phyloP scores from a whole-genome alignment of 2,113 vertebrate species.

The Chroicocephalus ridibundus region DNA sequence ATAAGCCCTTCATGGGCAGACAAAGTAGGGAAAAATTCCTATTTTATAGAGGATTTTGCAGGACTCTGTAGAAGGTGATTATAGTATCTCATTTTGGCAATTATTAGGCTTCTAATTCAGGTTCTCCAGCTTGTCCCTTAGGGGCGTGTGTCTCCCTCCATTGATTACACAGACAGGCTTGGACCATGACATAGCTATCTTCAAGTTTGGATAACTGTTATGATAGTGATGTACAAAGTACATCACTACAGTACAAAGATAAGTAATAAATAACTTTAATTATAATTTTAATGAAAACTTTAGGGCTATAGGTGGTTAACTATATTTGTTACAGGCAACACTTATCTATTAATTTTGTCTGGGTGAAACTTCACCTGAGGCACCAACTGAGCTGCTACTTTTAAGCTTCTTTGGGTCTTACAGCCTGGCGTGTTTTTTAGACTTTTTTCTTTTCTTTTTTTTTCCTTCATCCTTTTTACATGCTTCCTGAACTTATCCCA shows the following conservation, averaged over 20 bases:
- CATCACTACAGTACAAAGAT: neutral
- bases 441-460: neutral
- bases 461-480: neutral
- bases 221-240: neutral
- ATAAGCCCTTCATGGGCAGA: neutral
- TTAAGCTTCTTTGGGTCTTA: neutral
- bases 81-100: neutral
- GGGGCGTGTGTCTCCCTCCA: neutral
- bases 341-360: neutral
- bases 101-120: neutral
- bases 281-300: neutral
- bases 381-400: neutral
- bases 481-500: neutral
- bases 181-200: neutral
- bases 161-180: neutral
- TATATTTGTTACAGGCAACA: neutral
- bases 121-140: neutral
- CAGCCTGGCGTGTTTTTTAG: fast-evolving
- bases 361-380: neutral
- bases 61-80: neutral
- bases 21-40: neutral
- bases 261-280: neutral
- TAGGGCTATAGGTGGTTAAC: neutral
- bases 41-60: neutral
- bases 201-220: neutral